These are phyloP conservation scores for Caenorhabditis zanzibari DNA, from an alignment of 2,888 invertebrate species.

Conservation along the genomic window DNA sequence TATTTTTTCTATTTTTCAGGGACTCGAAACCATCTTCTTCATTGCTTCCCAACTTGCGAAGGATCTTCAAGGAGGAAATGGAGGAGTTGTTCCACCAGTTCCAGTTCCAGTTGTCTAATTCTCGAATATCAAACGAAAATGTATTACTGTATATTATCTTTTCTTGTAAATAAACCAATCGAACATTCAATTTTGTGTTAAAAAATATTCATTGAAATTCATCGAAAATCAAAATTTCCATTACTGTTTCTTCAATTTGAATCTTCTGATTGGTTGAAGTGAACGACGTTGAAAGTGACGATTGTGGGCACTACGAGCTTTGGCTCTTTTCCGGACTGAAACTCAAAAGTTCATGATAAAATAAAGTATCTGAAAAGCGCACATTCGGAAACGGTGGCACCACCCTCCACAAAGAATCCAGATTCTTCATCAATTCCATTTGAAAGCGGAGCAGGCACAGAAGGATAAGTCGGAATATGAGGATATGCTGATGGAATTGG, in stretches of 20 bases:
- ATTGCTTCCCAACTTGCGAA: not conserved
- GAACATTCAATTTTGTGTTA: not conserved
- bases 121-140: not conserved
- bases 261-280: slow-evolving; percentile 51
- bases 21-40: not conserved
- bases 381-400: slow-evolving; percentile 14
- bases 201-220: slow-evolving; percentile 9
- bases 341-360: not conserved
- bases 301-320: slow-evolving; percentile 35
- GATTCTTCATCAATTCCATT: not conserved
- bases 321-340: slow-evolving; percentile 53
- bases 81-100: not conserved
- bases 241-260: slow-evolving; percentile 48
- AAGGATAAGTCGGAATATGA: not conserved
- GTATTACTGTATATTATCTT: not conserved
- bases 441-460: not conserved
- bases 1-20: not conserved
- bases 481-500: slow-evolving; percentile 33
- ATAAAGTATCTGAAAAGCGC: not conserved
- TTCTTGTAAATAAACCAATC: slow-evolving; percentile 1
- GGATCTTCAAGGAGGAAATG: too few relatives aligned
- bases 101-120: not conserved
- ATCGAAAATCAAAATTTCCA: not conserved
- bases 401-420: not conserved
- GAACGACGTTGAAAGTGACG: slow-evolving; percentile 49